Base-by-base conservation (phyloP, 2,113 vertebrate genomes). In the Erinaceus europaeus region DNA sequence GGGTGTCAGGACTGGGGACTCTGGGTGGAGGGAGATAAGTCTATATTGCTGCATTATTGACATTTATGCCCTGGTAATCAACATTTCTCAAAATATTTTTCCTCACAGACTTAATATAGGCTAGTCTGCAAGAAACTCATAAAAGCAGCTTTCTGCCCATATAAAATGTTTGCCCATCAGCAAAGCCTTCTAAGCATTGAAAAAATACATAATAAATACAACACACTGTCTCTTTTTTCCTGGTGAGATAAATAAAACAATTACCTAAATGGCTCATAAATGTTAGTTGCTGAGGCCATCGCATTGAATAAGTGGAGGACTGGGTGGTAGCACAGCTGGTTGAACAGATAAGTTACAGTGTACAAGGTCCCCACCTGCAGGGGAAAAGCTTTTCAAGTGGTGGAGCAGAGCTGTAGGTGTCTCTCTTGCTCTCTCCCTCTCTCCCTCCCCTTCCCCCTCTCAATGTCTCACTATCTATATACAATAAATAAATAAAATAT, bases 161-260 rank as follows among this genome's bases (percentile, higher is more conserved):
- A 48, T 84, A 64, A 84, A 21, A n/a, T n/a, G n/a, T n/a, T n/a
- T 68, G 73, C n/a, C 67, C 62, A 86, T 34, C 34, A 90, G 48
- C 87, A 75, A 50, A 71, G 42, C 75, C 42, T 90, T 82, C 42
- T 86, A 53, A 88, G n/a, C 55, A 62, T 9, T 57, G 36, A 50
- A 64, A 62, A 91, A 71, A 78, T 75, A 27, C 9, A 83, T 88
- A 80, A 57, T 50, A 80, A 84, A 89, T 73, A 12, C 90, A 17
- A 27, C 7, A 40, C 40, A 32, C 48, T 74, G 27, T 89, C 91
- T 44, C 36, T 68, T 86, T 82, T 84, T n/a, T n/a, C n/a, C n/a
- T 57, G 61, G 40, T 18, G 67, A 21, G 68, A 86, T 84, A 21
- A n/a, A 67, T 72, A 44, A 79, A 91, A 72, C 52, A 79, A 75